A percentile compares a stretch with the other conserved stretches of the same genome.
Conservation (phyloP, 1,140 invertebrate genomes). For the Euwallacea fornicatus region DNA sequence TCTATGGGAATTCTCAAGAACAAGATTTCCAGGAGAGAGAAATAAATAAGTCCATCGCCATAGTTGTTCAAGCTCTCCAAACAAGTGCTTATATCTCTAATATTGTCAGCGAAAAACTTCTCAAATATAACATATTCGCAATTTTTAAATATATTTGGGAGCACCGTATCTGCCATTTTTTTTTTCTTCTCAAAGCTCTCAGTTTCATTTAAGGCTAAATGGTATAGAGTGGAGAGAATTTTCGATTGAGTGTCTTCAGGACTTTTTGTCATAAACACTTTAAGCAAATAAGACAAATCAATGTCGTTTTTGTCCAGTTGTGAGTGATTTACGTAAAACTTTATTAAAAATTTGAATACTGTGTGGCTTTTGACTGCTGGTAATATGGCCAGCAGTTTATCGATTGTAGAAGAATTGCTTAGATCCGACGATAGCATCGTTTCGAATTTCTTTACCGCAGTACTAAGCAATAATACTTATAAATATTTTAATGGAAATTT, state of each 20-base stretch:
- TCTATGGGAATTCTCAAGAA: conserved; percentile 43
- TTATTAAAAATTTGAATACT: conserved; percentile 39
- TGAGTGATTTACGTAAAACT: conserved; percentile 15
- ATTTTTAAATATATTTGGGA: conserved; percentile 37
- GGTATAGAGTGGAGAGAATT: conserved; percentile 17
- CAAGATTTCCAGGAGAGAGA: conserved; percentile 41
- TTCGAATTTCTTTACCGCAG: too few species aligned
- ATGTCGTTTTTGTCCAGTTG: conserved; percentile 11
- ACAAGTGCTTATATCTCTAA: conserved; percentile 29
- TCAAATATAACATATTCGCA: conserved; percentile 32
- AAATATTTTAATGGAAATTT: background rate
- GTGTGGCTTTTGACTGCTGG: conserved; percentile 19
- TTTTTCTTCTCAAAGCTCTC: conserved; percentile 17
- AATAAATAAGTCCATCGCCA: conserved; percentile 31
- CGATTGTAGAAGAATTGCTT: background rate
- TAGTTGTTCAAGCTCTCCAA: conserved; percentile 24
- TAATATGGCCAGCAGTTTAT: conserved; percentile 19
- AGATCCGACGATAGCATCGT: too few species aligned
- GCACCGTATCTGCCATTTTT: conserved; percentile 17
- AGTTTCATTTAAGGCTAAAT: background rate
- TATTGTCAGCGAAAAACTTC: conserved; percentile 37
- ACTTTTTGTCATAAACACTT: conserved; percentile 27
- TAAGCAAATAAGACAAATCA: conserved; percentile 22
- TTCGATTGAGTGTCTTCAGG: conserved; percentile 10
- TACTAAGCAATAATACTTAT: too few species aligned